Evolutionary conservation across 2,888 invertebrate species (phyloP).

Genomic region (Mimachlamys varia): DNA sequence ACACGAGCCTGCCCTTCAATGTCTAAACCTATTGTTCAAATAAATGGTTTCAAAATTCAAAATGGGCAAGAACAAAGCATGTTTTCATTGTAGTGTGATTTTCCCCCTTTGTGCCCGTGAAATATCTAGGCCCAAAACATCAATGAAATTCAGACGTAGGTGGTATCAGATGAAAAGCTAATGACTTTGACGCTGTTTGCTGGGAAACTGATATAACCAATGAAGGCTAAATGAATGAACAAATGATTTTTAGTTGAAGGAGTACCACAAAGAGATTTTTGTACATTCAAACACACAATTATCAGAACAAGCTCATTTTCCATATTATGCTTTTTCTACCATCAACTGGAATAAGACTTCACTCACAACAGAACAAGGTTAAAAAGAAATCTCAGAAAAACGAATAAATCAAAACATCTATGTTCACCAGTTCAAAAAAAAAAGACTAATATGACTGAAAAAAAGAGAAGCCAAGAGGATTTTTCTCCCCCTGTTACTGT

Average conservation of each 20-base stretch:
- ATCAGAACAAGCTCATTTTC: background rate
- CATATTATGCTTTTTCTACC: background rate
- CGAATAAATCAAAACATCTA: no score
- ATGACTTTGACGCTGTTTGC: background rate
- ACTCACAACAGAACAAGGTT: constrained; percentile 11
- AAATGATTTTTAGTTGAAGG: background rate
- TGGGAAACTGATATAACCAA: background rate
- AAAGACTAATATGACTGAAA: no score
- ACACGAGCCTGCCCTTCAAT: no score
- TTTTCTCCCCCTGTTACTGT: no score
- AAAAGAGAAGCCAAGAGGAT: no score
- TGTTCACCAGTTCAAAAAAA: no score
- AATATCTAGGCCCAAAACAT: background rate
- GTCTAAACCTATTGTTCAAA: no score
- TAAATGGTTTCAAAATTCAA: no score
- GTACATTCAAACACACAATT: background rate
- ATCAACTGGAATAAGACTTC: background rate
- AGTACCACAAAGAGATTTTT: constrained; percentile 4
- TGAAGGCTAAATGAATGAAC: background rate
- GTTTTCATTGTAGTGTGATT: background rate
- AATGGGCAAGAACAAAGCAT: constrained; percentile 1
- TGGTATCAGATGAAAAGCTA: background rate
- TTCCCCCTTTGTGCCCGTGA: background rate
- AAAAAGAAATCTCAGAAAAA: background rate
- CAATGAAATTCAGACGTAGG: background rate